Conservation (phyloP, 23 tunicate genomes). For the Ascidia mentula region DNA sequence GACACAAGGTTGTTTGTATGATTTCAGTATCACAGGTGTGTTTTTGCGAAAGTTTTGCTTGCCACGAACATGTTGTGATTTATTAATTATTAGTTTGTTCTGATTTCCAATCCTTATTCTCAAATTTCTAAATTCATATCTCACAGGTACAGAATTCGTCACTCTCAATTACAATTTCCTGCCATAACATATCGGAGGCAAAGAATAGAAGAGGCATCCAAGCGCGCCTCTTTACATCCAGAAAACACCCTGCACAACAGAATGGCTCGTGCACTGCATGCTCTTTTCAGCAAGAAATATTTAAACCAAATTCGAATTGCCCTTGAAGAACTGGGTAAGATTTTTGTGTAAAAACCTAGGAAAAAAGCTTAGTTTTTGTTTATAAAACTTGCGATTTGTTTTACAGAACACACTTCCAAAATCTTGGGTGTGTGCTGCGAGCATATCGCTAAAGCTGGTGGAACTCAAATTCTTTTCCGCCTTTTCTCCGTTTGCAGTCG, state of each 20-base stretch:
- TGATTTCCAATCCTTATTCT: too few species aligned
- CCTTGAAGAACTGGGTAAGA: constrained; percentile 30
- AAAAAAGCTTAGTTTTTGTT: neutral
- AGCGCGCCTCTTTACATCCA: constrained; percentile 18
- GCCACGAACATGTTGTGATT: too few species aligned
- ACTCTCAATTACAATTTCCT: neutral
- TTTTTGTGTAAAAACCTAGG: too few species aligned
- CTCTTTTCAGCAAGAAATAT: neutral
- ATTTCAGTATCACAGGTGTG: too few species aligned
- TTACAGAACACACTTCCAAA: neutral
- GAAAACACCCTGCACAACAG: constrained; percentile 15
- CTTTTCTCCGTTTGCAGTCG: constrained; percentile 15
- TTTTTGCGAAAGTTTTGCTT: too few species aligned
- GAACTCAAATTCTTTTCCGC: constrained; percentile 15
- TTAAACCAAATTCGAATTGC: constrained; percentile 11
- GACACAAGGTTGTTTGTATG: too few species aligned
- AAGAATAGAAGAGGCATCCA: constrained; percentile 4
- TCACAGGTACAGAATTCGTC: constrained; percentile 22
- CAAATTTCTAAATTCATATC: neutral
- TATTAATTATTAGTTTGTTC: too few species aligned
- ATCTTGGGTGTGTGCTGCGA: constrained; percentile 33
- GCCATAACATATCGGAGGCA: neutral
- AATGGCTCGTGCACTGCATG: constrained; percentile 12
- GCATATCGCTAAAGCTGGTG: constrained; percentile 27
- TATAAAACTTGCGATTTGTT: neutral